phyloP scores from a whole-genome alignment of 2,797 vertebrate species.

The Falco concolor region DNA sequence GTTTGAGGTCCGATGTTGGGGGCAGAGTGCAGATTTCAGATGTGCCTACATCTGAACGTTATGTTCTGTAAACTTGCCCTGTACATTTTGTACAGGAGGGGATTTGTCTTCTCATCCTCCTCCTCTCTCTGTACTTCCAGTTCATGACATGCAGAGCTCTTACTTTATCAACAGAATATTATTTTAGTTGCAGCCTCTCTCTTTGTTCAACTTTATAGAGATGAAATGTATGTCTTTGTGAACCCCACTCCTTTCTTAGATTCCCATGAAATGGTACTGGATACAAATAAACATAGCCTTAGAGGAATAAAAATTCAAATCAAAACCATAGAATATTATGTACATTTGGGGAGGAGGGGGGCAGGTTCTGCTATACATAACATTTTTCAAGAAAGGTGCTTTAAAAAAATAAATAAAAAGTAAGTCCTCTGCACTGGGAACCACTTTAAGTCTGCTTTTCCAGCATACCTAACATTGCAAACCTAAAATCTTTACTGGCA shows the following conservation, averaged over 20 bases:
- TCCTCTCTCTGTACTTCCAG: background rate
- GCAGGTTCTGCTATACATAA: background rate
- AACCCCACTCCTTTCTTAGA: background rate
- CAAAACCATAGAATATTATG: background rate
- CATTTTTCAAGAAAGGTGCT: background rate
- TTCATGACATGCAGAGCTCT: background rate
- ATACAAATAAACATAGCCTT: background rate
- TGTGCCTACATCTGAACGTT: background rate
- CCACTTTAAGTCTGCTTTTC: background rate
- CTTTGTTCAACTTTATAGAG: background rate
- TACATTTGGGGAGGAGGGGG: background rate
- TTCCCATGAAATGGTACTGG: background rate
- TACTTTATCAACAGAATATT: background rate
- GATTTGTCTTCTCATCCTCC: background rate
- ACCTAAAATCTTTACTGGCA: background rate
- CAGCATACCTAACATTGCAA: background rate
- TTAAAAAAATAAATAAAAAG: background rate
- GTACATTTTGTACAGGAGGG: background rate
- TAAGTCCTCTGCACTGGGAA: background rate
- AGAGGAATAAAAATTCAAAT: background rate
- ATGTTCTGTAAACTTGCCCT: background rate
- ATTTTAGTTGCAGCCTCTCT: background rate
- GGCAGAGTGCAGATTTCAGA: conserved; percentile 3
- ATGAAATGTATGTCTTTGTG: background rate
- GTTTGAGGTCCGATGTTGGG: background rate